Conservation (phyloP, 2,113 vertebrate genomes). For the Ariopsis seemanni region DNA sequence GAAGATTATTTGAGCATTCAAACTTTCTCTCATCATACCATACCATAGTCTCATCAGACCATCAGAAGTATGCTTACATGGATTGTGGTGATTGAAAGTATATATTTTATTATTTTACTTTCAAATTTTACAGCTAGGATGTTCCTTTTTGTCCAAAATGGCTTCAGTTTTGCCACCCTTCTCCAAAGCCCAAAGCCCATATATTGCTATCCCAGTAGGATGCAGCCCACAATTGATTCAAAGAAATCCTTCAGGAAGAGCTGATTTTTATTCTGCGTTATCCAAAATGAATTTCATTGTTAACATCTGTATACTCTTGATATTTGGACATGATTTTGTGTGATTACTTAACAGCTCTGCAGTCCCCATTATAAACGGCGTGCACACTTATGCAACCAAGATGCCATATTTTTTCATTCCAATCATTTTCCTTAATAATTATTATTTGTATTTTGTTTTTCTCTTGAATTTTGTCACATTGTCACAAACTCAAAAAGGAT, state of each 20-base stretch:
- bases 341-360: background rate
- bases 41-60: background rate
- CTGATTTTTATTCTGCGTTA: background rate
- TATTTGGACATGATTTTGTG: background rate
- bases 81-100: background rate
- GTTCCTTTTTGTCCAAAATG: background rate
- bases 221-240: background rate
- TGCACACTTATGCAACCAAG: background rate
- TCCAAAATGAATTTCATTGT: background rate
- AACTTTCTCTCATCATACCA: background rate
- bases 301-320: background rate
- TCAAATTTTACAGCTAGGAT: background rate
- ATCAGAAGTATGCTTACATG: background rate
- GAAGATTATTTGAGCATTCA: background rate
- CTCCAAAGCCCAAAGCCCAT: background rate
- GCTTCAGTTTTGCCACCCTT: background rate
- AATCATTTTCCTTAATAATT: background rate
- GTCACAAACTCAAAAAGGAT: background rate
- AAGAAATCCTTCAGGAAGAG: background rate
- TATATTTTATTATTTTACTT: background rate
- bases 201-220: background rate
- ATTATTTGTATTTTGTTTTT: no score
- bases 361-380: background rate
- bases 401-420: background rate
- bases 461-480: background rate